Evolutionary conservation across 1,140 invertebrate genomes (phyloP).

Genomic region (Lepidurus apus): DNA sequence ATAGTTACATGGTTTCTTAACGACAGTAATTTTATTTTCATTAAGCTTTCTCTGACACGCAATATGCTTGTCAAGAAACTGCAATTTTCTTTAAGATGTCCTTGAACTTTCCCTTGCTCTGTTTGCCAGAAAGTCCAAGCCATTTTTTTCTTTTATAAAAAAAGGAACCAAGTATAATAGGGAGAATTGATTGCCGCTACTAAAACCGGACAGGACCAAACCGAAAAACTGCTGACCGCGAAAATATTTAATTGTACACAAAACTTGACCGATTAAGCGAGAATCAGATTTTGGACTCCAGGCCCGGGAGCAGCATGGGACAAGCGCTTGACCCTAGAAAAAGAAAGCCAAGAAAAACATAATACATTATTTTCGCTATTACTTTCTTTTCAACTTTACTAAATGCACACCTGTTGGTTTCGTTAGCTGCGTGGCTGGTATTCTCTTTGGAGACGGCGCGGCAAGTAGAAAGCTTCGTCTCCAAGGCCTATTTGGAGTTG

Average conservation of each 20-base stretch:
- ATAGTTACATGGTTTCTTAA: neutral
- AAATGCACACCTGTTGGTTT: conserved; percentile 24
- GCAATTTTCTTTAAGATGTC: neutral
- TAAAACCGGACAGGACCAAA: conserved; percentile 21
- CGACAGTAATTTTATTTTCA: conserved; percentile 18
- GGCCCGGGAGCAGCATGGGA: neutral
- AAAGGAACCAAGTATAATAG: neutral
- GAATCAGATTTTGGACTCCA: conserved; percentile 14
- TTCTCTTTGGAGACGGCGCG: conserved; percentile 26
- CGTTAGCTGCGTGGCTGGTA: conserved; percentile 21
- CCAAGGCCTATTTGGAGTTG: conserved; percentile 24
- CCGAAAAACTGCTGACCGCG: neutral
- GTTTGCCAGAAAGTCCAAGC: neutral
- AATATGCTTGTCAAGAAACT: conserved; percentile 22
- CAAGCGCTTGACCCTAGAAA: neutral
- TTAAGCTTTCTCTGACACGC: conserved; percentile 18
- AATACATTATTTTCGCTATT: neutral
- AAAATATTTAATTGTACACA: neutral
- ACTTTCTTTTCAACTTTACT: neutral
- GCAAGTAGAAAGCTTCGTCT: conserved; percentile 28
- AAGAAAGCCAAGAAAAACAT: neutral
- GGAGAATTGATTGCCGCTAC: neutral
- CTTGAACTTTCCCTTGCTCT: neutral
- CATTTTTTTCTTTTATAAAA: neutral
- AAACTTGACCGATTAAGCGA: neutral